Conservation (phyloP, 2,888 invertebrate species). For the Acrobasis repandana region DNA sequence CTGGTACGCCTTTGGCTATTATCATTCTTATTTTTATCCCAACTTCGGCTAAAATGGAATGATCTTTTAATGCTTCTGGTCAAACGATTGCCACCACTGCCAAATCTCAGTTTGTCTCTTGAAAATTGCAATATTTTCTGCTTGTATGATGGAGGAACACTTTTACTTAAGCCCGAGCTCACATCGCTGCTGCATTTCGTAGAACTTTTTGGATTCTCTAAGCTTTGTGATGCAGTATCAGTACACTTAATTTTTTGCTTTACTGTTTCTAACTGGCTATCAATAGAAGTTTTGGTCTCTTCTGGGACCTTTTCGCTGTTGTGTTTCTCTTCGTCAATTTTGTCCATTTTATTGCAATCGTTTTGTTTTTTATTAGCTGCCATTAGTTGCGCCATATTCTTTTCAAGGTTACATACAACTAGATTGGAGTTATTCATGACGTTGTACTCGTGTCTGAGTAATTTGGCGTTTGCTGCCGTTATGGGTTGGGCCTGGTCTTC, state of each 20-base stretch:
- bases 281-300: conserved; percentile 39
- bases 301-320: conserved; percentile 44
- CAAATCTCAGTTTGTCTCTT: conserved; percentile 73
- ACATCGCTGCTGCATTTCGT: conserved; percentile 71
- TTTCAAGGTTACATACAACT: conserved; percentile 75
- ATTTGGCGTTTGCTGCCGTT: conserved; percentile 71
- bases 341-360: conserved; percentile 67
- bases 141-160: conserved; percentile 79
- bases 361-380: conserved; percentile 62
- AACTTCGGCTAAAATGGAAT: conserved; percentile 74
- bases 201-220: conserved; percentile 72
- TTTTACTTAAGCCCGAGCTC: conserved; percentile 73
- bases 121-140: conserved; percentile 78
- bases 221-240: conserved; percentile 74
- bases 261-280: conserved; percentile 42
- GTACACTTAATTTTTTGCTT: conserved; percentile 62
- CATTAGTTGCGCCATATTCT: conserved; percentile 76
- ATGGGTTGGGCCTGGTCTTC: conserved; percentile 76
- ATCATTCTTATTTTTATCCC: conserved; percentile 72
- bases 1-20: conserved; percentile 68
- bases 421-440: conserved; percentile 77
- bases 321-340: conserved; percentile 71
- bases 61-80: conserved; percentile 78
- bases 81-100: conserved; percentile 71
- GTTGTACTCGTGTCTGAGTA: conserved; percentile 74